Evolutionary conservation across 2,113 vertebrate species (phyloP).

Genomic region (Boleophthalmus pectinirostris): DNA sequence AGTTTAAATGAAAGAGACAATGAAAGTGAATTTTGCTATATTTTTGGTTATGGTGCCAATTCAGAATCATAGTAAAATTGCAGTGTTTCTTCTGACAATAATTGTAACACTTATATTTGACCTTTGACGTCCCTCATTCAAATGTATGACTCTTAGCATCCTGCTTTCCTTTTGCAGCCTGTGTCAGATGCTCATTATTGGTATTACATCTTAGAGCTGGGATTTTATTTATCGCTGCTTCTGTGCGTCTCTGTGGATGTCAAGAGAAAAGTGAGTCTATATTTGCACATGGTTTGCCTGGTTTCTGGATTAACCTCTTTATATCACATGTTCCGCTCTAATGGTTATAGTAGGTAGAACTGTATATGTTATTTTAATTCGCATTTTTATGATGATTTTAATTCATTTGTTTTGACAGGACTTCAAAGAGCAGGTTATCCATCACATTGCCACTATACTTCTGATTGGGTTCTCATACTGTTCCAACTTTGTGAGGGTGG

Average conservation of each 20-base stretch:
- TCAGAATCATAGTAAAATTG: too few relatives aligned
- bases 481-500: constrained; percentile 86
- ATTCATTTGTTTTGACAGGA: constrained; percentile 76
- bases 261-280: constrained; percentile 88
- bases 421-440: constrained; percentile 89
- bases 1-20: too few relatives aligned
- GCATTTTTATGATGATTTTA: neutral
- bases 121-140: too few relatives aligned
- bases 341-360: neutral
- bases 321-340: neutral
- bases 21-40: too few relatives aligned
- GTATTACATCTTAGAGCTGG: constrained; percentile 90
- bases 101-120: too few relatives aligned
- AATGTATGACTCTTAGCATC: neutral
- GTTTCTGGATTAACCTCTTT: neutral
- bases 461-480: constrained; percentile 92
- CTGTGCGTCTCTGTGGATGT: constrained; percentile 87
- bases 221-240: constrained; percentile 89
- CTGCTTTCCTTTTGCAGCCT: constrained; percentile 65
- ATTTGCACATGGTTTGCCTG: neutral
- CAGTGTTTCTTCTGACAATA: too few relatives aligned
- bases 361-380: neutral
- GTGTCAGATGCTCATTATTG: constrained; percentile 79
- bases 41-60: too few relatives aligned
- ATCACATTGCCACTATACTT: constrained; percentile 86